phyloP scores from a whole-genome alignment of 2,888 invertebrate genomes.

The Apodemia mormo region DNA sequence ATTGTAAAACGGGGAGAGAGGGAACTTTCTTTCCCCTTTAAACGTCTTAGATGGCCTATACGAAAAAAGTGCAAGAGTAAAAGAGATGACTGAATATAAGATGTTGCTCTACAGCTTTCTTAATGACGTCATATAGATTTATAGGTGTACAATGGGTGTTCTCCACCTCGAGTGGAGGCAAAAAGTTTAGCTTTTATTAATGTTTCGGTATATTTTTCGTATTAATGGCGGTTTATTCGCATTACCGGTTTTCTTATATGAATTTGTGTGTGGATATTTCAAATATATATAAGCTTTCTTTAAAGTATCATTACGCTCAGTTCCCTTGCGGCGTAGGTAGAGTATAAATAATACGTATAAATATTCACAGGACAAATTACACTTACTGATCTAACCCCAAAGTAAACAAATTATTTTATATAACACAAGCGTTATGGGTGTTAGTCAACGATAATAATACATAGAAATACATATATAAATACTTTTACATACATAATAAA shows the following conservation, averaged over 20 bases:
- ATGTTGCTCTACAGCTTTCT: slow-evolving; percentile 71
- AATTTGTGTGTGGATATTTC: neutral
- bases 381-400: no score
- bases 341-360: no score
- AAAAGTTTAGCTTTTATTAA: slow-evolving; percentile 68
- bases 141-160: slow-evolving; percentile 66
- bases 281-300: neutral
- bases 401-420: no score
- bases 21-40: slow-evolving; percentile 28
- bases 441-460: no score
- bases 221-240: slow-evolving; percentile 7
- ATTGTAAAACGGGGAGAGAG: slow-evolving; percentile 55
- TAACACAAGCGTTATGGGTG: no score
- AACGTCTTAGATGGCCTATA: slow-evolving; percentile 29
- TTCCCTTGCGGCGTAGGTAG: no score
- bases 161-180: slow-evolving; percentile 49
- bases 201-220: slow-evolving; percentile 55
- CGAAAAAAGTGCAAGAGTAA: slow-evolving; percentile 51
- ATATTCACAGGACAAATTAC: no score
- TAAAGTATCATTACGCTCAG: no score
- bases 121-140: slow-evolving; percentile 80
- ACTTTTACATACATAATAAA: no score
- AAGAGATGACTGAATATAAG: slow-evolving; percentile 65
- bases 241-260: neutral
- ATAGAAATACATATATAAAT: no score